Base-by-base conservation (phyloP, 2,888 invertebrate genomes). In the Strigamia transsilvanica region DNA sequence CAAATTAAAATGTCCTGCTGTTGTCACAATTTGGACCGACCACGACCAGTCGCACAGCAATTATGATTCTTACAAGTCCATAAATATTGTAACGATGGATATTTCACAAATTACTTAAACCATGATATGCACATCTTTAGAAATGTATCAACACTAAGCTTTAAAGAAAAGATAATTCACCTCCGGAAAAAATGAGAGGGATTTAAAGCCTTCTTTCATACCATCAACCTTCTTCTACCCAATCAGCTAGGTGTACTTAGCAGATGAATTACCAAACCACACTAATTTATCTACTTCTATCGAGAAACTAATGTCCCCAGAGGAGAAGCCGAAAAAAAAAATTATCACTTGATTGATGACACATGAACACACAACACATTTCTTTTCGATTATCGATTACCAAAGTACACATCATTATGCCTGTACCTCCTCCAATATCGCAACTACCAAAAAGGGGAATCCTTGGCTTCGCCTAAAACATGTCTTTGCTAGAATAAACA, bases 401-500 rank as follows among this genome's bases (percentile, higher is more conserved):
- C 15, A 46, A 46, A n/a, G 46, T 46, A 46, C 46, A 46, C 46
- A 46, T 46, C 46, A 46, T 46, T 46, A 46, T 46, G 46, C 46
- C 46, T 46, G 46, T 46, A 46, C 46, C 15, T 46, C n/a, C 15
- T n/a, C n/a, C 46, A n/a, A 46, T 46, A 46, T 46, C 5, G 38
- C 46, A n/a, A 46, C 46, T 46, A 46, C 46, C 15, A 46, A 46
- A 46, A 46, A 46, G n/a, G 46, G 46, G 46, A 46, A 46, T 46
- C 46, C 15, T 46, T 12, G 46, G 15, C 15, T 46, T 46, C 46
- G 4, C 46, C 46, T n/a, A 46, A 46, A 46, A 46, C 46, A 46
- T 46, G 46, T 46, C 15, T 46, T 79, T 79, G 27, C 23, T 79
- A 27, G 38, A 79, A 38, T 79, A 79, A 79, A 79, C 79, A 79